Evolutionary conservation across 2,797 vertebrate species (phyloP).

Genomic region (Arctocebus calabarensis): DNA sequence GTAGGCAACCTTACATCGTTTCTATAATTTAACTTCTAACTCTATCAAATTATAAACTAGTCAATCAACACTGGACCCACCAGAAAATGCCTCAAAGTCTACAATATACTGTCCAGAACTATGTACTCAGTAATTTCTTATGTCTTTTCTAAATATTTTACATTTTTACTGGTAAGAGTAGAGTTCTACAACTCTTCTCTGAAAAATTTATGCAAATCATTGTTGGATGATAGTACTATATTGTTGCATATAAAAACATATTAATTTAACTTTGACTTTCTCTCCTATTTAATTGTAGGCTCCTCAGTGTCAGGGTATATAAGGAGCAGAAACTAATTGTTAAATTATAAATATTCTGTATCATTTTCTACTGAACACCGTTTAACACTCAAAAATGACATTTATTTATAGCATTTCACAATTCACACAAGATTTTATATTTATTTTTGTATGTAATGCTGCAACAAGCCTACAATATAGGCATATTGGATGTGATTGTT

Average conservation of each 20-base stretch:
- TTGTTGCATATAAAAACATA: not conserved
- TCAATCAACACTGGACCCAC: not conserved
- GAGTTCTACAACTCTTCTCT: not conserved
- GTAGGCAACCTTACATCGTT: not conserved
- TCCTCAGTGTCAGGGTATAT: not conserved
- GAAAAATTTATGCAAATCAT: not conserved
- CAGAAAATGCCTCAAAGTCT: not conserved
- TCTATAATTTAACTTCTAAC: not conserved
- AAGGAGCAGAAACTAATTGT: not conserved
- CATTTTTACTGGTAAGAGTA: not conserved
- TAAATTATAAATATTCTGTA: not conserved
- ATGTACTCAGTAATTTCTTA: not conserved
- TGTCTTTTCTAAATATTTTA: not conserved
- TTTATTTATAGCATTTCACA: not conserved
- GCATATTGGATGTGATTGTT: not conserved
- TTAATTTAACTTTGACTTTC: not conserved
- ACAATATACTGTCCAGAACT: not conserved
- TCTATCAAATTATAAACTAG: not conserved
- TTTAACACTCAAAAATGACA: not conserved
- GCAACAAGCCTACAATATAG: not conserved
- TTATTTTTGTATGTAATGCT: not conserved
- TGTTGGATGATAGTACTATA: not conserved
- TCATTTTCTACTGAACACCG: not conserved
- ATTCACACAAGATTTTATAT: constrained; percentile 7
- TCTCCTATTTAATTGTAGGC: not conserved